phyloP scores from a whole-genome alignment of 2,888 invertebrate genomes.

The Rhamphomyia laevipes region DNA sequence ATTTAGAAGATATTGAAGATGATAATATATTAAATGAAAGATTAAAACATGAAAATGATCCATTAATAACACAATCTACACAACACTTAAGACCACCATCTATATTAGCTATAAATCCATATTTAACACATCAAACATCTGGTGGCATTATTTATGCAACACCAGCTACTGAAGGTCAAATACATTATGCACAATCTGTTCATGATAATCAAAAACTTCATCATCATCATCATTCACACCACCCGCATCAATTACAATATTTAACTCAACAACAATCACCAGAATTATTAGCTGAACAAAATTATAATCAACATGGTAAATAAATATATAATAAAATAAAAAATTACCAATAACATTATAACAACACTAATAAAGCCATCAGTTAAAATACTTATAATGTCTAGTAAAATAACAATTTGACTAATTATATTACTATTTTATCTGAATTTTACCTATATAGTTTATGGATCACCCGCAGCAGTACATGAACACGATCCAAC shows the following conservation, averaged over 20 bases:
- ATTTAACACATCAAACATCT: background rate
- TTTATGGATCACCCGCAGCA: background rate
- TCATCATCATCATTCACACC: background rate
- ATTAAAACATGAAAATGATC: slow-evolving; percentile 8
- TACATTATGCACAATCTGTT: background rate
- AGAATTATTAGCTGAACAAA: too few species aligned
- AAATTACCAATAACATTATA: slow-evolving; percentile 10
- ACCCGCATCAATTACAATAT: background rate
- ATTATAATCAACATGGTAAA: too few species aligned
- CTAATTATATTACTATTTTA: background rate
- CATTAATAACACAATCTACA: slow-evolving; percentile 4
- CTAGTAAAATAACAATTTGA: too few species aligned
- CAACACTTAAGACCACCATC: slow-evolving; percentile 11
- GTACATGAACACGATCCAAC: background rate
- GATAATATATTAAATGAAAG: slow-evolving; percentile 53
- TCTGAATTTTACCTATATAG: background rate
- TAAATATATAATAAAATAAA: too few species aligned
- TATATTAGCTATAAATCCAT: background rate
- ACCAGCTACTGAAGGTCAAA: background rate
- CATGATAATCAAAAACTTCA: background rate
- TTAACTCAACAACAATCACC: too few species aligned
- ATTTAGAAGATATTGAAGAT: slow-evolving; percentile 62
- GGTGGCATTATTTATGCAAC: background rate
- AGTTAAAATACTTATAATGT: background rate
- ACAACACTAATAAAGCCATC: background rate